These are phyloP conservation scores for Nymphalis polychloros DNA, from an alignment of 2,888 invertebrate species.

Conservation along the genomic window DNA sequence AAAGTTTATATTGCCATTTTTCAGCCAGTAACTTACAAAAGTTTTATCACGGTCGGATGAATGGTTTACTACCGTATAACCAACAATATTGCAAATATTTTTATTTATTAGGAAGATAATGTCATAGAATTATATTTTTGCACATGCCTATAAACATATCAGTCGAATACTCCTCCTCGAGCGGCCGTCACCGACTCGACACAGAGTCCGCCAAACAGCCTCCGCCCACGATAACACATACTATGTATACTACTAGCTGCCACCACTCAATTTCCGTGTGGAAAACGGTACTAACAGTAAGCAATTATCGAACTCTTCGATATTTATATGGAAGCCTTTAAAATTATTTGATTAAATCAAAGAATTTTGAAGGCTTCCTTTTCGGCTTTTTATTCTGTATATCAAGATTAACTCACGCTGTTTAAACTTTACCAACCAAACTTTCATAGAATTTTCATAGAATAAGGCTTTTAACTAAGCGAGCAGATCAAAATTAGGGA, in stretches of 20 bases:
- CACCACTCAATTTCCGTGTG: slow-evolving; percentile 51
- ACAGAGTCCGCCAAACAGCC: slow-evolving; percentile 24
- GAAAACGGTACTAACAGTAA: slow-evolving; percentile 37
- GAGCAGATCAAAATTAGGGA: no score
- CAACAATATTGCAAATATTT: no score
- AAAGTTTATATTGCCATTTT: no score
- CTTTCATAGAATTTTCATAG: no score
- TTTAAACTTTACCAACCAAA: no score
- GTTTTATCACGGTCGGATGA: no score
- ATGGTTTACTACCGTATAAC: neutral
- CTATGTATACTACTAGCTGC: slow-evolving; percentile 37
- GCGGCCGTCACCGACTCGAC: slow-evolving; percentile 30
- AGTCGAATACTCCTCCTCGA: neutral
- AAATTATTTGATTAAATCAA: neutral
- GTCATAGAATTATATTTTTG: neutral
- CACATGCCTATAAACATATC: slow-evolving; percentile 14
- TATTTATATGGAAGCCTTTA: slow-evolving; percentile 7
- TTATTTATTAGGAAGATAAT: neutral
- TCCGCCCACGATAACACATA: slow-evolving; percentile 39
- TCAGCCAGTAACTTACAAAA: no score
- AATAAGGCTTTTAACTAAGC: no score
- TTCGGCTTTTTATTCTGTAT: no score
- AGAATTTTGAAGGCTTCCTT: no score
- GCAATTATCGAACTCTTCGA: slow-evolving; percentile 34
- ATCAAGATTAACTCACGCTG: no score